Percentiles rank a stretch among this genome's conserved stretches.
Evolutionary conservation across 2,113 vertebrate genomes (phyloP).

Genomic region (Poecilia latipinna): DNA sequence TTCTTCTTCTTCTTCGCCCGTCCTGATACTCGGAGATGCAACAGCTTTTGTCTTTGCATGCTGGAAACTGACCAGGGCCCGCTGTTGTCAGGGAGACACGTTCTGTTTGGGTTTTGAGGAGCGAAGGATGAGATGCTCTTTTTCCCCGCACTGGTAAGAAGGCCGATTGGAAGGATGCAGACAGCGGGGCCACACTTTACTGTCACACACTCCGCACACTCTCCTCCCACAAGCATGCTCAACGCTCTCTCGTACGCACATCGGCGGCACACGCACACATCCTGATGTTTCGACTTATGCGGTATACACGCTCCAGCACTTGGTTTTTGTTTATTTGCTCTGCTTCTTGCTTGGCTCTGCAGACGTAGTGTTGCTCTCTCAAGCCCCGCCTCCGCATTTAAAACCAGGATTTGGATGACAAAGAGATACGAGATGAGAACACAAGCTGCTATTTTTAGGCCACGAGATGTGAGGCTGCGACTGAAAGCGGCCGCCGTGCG

Average conservation of each 20-base stretch:
- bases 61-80: slow-evolving; percentile 38
- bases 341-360: slow-evolving; percentile 31
- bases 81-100: slow-evolving; percentile 70
- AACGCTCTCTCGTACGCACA: slow-evolving; percentile 50
- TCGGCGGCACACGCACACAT: slow-evolving; percentile 36
- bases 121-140: slow-evolving; percentile 63
- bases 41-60: slow-evolving; percentile 38
- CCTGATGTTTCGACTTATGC: slow-evolving; percentile 35
- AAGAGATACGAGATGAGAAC: slow-evolving; percentile 63
- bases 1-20: background rate
- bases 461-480: slow-evolving; percentile 46
- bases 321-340: slow-evolving; percentile 8
- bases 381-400: slow-evolving; percentile 58
- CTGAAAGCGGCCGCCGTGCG: slow-evolving; percentile 31
- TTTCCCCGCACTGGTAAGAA: slow-evolving; percentile 45
- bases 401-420: slow-evolving; percentile 61
- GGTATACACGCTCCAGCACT: background rate
- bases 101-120: slow-evolving; percentile 62
- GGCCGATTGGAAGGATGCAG: slow-evolving; percentile 45
- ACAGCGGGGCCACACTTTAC: slow-evolving; percentile 59
- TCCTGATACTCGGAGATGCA: slow-evolving; percentile 23
- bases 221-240: slow-evolving; percentile 45
- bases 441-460: slow-evolving; percentile 73
- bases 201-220: slow-evolving; percentile 36
- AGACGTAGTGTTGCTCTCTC: slow-evolving; percentile 20